These are phyloP conservation scores for Drosophila emarginata DNA, from an alignment of 2,888 invertebrate species.

Conservation along the genomic window DNA sequence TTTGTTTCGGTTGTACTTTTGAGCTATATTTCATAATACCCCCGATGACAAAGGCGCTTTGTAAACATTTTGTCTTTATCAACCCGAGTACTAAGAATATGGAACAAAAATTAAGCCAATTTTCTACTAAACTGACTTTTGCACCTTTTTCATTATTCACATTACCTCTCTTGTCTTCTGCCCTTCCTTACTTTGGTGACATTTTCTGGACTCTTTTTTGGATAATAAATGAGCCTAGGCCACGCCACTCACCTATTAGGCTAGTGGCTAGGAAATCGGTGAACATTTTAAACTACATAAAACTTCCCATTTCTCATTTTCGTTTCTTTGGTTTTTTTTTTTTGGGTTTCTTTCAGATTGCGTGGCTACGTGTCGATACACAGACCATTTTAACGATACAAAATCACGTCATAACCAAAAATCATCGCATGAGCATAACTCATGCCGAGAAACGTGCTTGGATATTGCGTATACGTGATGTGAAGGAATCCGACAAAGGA, in stretches of 20 bases:
- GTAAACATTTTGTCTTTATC: slow-evolving; percentile 33
- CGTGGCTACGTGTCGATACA: slow-evolving; percentile 94
- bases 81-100: slow-evolving; percentile 50
- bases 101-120: slow-evolving; percentile 32
- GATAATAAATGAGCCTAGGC: slow-evolving; percentile 60
- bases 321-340: slow-evolving; percentile 15
- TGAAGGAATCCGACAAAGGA: slow-evolving; percentile 90
- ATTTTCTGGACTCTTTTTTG: slow-evolving; percentile 32
- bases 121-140: slow-evolving; percentile 17
- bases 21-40: slow-evolving; percentile 45
- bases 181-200: slow-evolving; percentile 44
- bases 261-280: slow-evolving; percentile 46
- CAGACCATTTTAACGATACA: slow-evolving; percentile 95
- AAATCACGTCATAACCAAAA: slow-evolving; percentile 94
- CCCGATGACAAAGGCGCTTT: slow-evolving; percentile 44
- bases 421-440: slow-evolving; percentile 91
- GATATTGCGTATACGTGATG: slow-evolving; percentile 91
- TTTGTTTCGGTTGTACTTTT: slow-evolving; percentile 19
- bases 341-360: slow-evolving; percentile 85
- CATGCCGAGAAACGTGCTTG: slow-evolving; percentile 91
- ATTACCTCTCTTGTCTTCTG: slow-evolving; percentile 17
- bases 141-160: slow-evolving; percentile 29
- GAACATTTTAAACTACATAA: slow-evolving; percentile 57
- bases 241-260: slow-evolving; percentile 68
- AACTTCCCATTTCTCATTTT: slow-evolving; percentile 25